A percentile compares a stretch with the other conserved stretches of the same genome.
These are phyloP conservation scores for Benthosema pterotum DNA, from an alignment of 2,797 vertebrate species.

Conservation along the genomic window DNA sequence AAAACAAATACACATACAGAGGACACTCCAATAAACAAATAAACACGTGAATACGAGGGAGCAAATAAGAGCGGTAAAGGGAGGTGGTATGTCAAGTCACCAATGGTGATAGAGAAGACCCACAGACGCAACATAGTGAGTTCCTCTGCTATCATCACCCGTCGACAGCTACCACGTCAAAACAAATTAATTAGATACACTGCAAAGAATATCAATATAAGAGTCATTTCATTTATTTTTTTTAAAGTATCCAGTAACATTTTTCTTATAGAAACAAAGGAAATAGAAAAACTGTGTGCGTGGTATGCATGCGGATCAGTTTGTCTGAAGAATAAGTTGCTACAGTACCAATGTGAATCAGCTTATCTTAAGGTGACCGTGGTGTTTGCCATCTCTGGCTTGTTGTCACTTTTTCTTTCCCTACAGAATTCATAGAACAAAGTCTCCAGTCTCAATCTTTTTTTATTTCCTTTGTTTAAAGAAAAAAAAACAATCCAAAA, in stretches of 20 bases:
- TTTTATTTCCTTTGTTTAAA: constrained; percentile 34
- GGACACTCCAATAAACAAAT: neutral
- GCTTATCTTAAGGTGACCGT: neutral
- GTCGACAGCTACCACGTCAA: constrained; percentile 45
- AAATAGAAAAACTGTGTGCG: too few relatives aligned
- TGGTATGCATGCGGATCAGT: too few relatives aligned
- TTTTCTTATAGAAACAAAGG: too few relatives aligned
- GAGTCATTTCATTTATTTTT: constrained; percentile 14
- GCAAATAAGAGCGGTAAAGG: neutral
- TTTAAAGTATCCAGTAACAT: too few relatives aligned
- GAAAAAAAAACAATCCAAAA: constrained; percentile 23
- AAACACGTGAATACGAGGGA: neutral
- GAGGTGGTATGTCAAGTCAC: constrained; percentile 16
- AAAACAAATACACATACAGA: constrained; percentile 12
- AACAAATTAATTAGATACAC: constrained; percentile 28
- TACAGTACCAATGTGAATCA: too few relatives aligned
- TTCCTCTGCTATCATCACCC: constrained; percentile 29
- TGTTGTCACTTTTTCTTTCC: neutral
- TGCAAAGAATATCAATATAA: constrained; percentile 16
- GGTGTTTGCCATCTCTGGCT: neutral
- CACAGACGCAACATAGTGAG: constrained; percentile 35
- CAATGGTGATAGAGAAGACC: constrained; percentile 19
- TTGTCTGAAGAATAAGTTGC: too few relatives aligned
- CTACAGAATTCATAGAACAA: neutral
- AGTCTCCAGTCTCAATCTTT: neutral